phyloP scores from a whole-genome alignment of 1,140 invertebrate genomes.

The Neomicropteryx cornuta region DNA sequence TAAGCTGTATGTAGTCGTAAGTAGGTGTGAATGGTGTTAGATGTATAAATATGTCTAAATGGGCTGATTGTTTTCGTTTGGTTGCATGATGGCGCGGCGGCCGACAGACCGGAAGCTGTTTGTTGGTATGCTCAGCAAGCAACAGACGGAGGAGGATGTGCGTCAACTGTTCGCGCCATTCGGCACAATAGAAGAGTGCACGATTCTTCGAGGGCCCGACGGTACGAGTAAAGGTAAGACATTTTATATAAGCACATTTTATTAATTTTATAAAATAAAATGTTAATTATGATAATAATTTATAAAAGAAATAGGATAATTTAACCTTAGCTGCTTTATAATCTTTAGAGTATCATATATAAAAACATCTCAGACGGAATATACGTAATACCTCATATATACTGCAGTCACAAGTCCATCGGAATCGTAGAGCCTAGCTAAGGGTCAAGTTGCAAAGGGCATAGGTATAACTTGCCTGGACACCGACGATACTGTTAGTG shows the following conservation, averaged over 20 bases:
- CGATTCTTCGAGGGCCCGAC: constrained; percentile 93
- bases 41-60: too few species aligned
- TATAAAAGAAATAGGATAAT: constrained; percentile 21
- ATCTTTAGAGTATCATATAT: too few species aligned
- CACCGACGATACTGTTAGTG: too few species aligned
- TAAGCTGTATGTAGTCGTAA: too few species aligned
- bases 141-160: constrained; percentile 98
- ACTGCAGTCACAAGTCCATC: too few species aligned
- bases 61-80: too few species aligned
- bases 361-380: too few species aligned
- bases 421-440: too few species aligned
- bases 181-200: constrained; percentile 98
- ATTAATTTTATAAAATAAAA: constrained; percentile 18
- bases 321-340: constrained; percentile 15
- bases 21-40: too few species aligned
- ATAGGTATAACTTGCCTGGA: too few species aligned
- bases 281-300: constrained; percentile 18
- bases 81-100: constrained; percentile 27
- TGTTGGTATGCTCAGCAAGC: constrained; percentile 99
- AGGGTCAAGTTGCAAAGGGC: too few species aligned
- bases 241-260: constrained; percentile 1
- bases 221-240: constrained; percentile 89
- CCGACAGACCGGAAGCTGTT: constrained; percentile 93
- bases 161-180: constrained; percentile 91
- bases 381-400: too few species aligned